Evolutionary conservation across 2,797 vertebrate species (phyloP), one percentile per base, ranked within the genome.

Genomic region (Poecilia picta): DNA sequence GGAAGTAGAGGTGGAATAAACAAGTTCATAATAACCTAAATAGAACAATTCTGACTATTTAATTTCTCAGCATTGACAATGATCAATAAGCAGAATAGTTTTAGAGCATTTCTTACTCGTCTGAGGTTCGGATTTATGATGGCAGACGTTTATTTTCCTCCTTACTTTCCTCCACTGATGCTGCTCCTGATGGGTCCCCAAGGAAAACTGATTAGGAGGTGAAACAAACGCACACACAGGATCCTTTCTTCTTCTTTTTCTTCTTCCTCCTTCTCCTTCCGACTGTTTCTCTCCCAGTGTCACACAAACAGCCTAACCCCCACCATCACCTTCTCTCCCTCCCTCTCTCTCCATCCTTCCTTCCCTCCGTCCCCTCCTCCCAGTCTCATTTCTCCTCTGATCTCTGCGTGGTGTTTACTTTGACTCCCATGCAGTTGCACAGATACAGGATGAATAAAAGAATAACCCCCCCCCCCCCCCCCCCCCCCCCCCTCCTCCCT

Each of bases 121-220:
- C 23, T 78, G 88, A 83, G 74, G 85, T 57, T 87, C 7, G 76
- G 74, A 79, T 87, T 78, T 79, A 73, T 46, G 87, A 86, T 83
- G 80, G 49, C 79, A 86, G 81, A 79, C 80, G 83, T 88, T 87
- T 89, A 62, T 75, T 85, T 49, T 43, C 36, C 84, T 84, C 72
- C 81, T 74, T 39, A 45, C 84, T 88, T 83, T 84, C 77, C 84
- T 87, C 82, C 74, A 81, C 73, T 80, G 85, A 90, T 90, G 93
- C 92, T 87, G 92, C 76, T 77, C 85, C 88, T 90, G 91, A 92
- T 47, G 81, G 87, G 90, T 94, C 92, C 88, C 88, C 55, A 59
- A 83, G 88, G 87, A 93, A 92, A 93, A 93, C 86, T 91, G 93
- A 95, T 94, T 91, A 92, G 88, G 88, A 93, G 93, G 91, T 93